A percentile compares a stretch with the other conserved stretches of the same genome.
Evolutionary conservation across 2,797 vertebrate species (phyloP).

Genomic region (Sandelia bainsii): DNA sequence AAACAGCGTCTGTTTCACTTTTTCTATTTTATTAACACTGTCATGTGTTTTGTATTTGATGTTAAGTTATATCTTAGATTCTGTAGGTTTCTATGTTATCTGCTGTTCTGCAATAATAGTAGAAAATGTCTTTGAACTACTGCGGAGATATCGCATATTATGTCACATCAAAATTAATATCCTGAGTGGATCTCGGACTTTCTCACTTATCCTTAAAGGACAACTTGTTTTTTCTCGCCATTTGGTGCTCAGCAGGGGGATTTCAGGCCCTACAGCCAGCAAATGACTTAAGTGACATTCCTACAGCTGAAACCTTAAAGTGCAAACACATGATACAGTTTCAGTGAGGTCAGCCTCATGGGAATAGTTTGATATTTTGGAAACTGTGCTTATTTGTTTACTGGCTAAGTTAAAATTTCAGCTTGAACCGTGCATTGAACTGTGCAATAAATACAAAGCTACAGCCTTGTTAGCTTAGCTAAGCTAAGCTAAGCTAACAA

Average conservation of each 20-base stretch:
- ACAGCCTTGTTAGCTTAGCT: neutral
- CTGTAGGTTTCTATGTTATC: neutral
- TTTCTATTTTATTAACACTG: too few species aligned
- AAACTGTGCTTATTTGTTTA: too few species aligned
- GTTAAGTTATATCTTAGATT: neutral
- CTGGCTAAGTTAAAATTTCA: too few species aligned
- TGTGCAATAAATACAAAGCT: too few species aligned
- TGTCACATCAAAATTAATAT: neutral
- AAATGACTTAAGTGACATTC: slow-evolving; percentile 41
- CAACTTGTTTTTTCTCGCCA: slow-evolving; percentile 20
- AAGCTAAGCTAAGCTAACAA: too few species aligned
- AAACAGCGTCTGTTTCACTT: too few species aligned
- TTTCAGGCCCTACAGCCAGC: neutral
- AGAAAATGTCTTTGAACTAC: neutral
- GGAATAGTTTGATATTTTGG: neutral
- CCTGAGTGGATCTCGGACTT: neutral
- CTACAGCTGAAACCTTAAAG: neutral
- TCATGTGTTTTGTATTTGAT: neutral
- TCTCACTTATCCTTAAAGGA: slow-evolving; percentile 3
- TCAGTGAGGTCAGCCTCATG: neutral
- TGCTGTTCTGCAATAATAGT: neutral
- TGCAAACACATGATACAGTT: neutral
- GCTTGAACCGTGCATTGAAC: too few species aligned
- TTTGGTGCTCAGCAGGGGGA: slow-evolving; percentile 32
- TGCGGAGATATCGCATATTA: neutral